phyloP scores from a whole-genome alignment of 2,797 vertebrate species.

The Urocyon cinereoargenteus region DNA sequence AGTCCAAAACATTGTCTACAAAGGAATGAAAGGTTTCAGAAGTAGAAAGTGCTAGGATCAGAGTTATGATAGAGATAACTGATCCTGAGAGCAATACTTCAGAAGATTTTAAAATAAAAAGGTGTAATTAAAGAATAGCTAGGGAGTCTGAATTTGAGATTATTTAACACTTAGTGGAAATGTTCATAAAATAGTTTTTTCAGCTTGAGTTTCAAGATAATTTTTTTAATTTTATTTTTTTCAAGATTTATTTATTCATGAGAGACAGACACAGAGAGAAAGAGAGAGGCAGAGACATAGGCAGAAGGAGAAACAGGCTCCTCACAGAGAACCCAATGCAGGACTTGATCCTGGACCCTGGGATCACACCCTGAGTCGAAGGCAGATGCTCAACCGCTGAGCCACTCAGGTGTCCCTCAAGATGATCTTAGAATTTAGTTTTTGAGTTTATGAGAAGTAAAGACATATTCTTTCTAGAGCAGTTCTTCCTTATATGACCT shows the following conservation, averaged over 20 bases:
- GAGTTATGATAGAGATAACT: not conserved
- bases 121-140: not conserved
- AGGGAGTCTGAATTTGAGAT: not conserved
- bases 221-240: not conserved
- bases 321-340: too few species aligned
- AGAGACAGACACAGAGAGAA: too few species aligned
- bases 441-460: not conserved
- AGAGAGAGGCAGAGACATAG: too few species aligned
- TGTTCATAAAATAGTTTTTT: not conserved
- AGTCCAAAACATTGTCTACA: not conserved
- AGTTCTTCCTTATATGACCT: not conserved
- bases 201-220: not conserved
- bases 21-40: not conserved
- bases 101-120: conserved; percentile 45
- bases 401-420: too few species aligned
- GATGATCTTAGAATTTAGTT: not conserved
- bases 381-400: too few species aligned
- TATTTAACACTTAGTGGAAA: not conserved
- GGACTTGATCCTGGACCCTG: too few species aligned
- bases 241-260: too few species aligned
- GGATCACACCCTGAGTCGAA: too few species aligned
- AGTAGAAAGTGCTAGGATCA: not conserved
- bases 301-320: too few species aligned
- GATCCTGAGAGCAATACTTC: not conserved
- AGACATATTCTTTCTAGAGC: not conserved